A percentile compares a stretch with the other conserved stretches of the same genome.
phyloP scores from a whole-genome alignment of 2,888 invertebrate genomes.

The Isoperla grammatica region DNA sequence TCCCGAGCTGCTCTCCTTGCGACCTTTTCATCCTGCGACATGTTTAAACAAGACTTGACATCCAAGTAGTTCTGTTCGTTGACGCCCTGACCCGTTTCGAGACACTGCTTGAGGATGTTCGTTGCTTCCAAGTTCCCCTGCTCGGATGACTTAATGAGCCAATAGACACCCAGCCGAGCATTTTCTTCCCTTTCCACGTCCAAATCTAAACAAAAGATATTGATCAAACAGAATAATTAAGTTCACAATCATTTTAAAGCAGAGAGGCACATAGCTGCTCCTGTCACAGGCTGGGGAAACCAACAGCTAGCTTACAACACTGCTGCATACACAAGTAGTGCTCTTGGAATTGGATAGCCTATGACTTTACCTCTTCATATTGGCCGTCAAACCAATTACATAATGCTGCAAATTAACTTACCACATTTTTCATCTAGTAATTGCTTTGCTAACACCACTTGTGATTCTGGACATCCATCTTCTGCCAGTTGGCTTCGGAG shows the following conservation, averaged over 20 bases:
- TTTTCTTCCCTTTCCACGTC: slow-evolving; percentile 68
- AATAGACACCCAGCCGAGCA: slow-evolving; percentile 77
- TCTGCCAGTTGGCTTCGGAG: slow-evolving; percentile 66
- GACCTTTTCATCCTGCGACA: slow-evolving; percentile 80
- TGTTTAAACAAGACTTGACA: slow-evolving; percentile 71
- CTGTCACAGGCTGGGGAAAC: too few species aligned
- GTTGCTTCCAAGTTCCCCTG: slow-evolving; percentile 88
- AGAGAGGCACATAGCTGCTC: too few species aligned
- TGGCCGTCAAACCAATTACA: too few species aligned
- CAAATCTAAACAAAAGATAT: slow-evolving; percentile 48
- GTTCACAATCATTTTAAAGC: too few species aligned
- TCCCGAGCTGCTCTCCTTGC: slow-evolving; percentile 82
- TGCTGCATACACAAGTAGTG: too few species aligned
- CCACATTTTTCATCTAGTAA: slow-evolving; percentile 73
- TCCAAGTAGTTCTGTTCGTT: slow-evolving; percentile 67
- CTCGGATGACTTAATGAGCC: slow-evolving; percentile 89
- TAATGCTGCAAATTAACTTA: slow-evolving; percentile 40
- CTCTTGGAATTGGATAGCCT: too few species aligned
- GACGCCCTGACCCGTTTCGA: slow-evolving; percentile 60
- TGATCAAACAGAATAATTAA: too few species aligned
- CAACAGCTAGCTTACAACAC: too few species aligned
- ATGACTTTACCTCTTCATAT: too few species aligned
- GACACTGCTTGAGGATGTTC: slow-evolving; percentile 65
- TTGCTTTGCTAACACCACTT: slow-evolving; percentile 80
- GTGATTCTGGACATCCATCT: slow-evolving; percentile 85